A percentile compares a stretch with the other conserved stretches of the same genome.
phyloP scores from a whole-genome alignment of 2,888 invertebrate species.

The Leucoma salicis region DNA sequence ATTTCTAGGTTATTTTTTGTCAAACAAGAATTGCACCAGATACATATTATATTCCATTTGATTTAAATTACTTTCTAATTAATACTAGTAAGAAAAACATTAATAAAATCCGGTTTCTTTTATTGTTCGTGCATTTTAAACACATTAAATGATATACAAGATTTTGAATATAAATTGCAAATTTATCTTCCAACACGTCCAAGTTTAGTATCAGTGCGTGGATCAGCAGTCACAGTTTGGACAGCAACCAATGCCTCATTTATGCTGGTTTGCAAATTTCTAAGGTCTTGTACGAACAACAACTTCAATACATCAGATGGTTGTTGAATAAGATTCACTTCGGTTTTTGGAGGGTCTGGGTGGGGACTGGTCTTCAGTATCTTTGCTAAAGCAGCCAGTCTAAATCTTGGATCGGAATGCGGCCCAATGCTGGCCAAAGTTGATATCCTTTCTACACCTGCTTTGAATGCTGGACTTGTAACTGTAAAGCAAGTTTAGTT shows the following conservation, averaged over 20 bases:
- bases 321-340: conserved; percentile 56
- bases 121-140: too few species aligned
- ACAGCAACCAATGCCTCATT: conserved; percentile 97
- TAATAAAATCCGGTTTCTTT: too few species aligned
- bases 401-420: conserved; percentile 65
- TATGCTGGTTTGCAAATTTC: conserved; percentile 94
- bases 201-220: conserved; percentile 96
- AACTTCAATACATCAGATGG: conserved; percentile 87
- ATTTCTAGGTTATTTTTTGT: too few species aligned
- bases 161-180: too few species aligned
- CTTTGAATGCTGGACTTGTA: conserved; percentile 90
- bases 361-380: conserved; percentile 91
- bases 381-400: conserved; percentile 85
- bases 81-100: too few species aligned
- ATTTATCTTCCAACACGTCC: conserved; percentile 92
- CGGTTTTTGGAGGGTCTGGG: conserved; percentile 80
- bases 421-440: conserved; percentile 80
- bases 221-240: conserved; percentile 96
- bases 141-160: too few species aligned
- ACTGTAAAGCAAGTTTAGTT: conserved; percentile 79
- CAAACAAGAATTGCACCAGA: too few species aligned
- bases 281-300: conserved; percentile 91
- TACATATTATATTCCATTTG: too few species aligned
- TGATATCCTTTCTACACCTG: conserved; percentile 90
- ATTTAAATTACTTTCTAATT: too few species aligned